Evolutionary conservation across 2,797 vertebrate genomes (phyloP), one percentile per base, ranked within the genome.

Genomic region (Monodelphis domestica): DNA sequence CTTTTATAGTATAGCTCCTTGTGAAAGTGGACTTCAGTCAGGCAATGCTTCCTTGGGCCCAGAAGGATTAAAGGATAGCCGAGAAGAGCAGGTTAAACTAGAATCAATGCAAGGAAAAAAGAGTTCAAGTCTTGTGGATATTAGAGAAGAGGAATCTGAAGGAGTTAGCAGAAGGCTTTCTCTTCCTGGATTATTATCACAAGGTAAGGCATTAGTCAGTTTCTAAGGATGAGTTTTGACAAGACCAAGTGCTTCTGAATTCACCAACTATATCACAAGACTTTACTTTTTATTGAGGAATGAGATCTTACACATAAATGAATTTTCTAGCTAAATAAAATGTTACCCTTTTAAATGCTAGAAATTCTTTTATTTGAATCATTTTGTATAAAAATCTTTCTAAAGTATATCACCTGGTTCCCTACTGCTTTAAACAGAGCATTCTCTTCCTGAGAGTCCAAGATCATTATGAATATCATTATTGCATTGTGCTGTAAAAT

Each of bases 41-140:
- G 96, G 97, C 11, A n/a, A 95, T 2, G 92, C 96, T 52, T 97
- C 97, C 45, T 84, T 97, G 5, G 98, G 97, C 93, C 96, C 97
- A 0, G 98, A 99, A 89, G 97, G 98, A 45, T 93, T 97, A 90
- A 96, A 97, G 97, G 94, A 98, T 94, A 98, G 98, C 97, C 96
- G 98, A 93, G 98, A 98, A 95, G 99, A 99, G 90, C 98, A 98
- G 95, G 98, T 99, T 54, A 99, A 98, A 89, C 98, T 98, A 97
- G 99, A 99, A 90, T 99, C 99, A 1, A 98, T 98, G 98, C 99
- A 99, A 97, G 99, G 99, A 14, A 99, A 99, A 98, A 99, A 99
- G 98, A 99, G 99, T 98, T 99, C 99, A 97, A 99, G 99, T 97
- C 99, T 99, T 0, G 99, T 99, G 78, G 99, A 99, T 97, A 99